These are phyloP conservation scores for Leucoma salicis DNA, from an alignment of 2,888 invertebrate species.

Conservation along the genomic window DNA sequence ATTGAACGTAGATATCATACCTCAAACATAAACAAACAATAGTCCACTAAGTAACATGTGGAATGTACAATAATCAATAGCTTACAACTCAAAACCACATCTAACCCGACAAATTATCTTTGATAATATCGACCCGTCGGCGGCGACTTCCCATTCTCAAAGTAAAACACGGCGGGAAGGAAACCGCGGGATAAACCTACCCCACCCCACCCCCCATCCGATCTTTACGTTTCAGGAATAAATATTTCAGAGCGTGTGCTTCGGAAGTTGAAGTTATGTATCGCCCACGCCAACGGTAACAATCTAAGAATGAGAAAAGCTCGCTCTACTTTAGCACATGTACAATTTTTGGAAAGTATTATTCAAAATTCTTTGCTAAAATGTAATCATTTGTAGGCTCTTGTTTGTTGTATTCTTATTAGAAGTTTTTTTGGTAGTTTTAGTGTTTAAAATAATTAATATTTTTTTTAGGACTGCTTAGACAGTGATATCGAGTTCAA, in stretches of 20 bases:
- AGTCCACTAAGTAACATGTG: too few relatives aligned
- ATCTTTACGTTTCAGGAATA: constrained; percentile 83
- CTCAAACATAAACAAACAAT: too few relatives aligned
- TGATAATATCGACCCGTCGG: constrained; percentile 79
- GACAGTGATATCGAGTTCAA: too few relatives aligned
- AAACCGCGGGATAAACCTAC: constrained; percentile 81
- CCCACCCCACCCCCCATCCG: constrained; percentile 57
- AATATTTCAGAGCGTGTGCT: constrained; percentile 83
- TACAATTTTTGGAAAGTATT: constrained; percentile 37
- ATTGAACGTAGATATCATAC: too few relatives aligned
- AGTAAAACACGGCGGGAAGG: constrained; percentile 82
- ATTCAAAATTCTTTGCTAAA: too few relatives aligned
- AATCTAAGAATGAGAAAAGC: constrained; percentile 77
- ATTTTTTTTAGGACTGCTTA: too few relatives aligned
- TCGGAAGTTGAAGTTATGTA: constrained; percentile 81
- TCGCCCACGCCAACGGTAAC: constrained; percentile 74
- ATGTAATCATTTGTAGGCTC: not conserved
- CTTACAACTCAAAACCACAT: constrained; percentile 25
- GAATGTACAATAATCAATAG: too few relatives aligned
- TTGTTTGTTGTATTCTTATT: not conserved
- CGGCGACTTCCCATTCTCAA: constrained; percentile 82
- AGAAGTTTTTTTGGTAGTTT: not conserved
- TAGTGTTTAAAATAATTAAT: too few relatives aligned
- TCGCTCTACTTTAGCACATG: constrained; percentile 57
- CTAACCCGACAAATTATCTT: constrained; percentile 61